Evolutionary conservation across 2,113 vertebrate genomes (phyloP).

Genomic region (Holacanthus passer): DNA sequence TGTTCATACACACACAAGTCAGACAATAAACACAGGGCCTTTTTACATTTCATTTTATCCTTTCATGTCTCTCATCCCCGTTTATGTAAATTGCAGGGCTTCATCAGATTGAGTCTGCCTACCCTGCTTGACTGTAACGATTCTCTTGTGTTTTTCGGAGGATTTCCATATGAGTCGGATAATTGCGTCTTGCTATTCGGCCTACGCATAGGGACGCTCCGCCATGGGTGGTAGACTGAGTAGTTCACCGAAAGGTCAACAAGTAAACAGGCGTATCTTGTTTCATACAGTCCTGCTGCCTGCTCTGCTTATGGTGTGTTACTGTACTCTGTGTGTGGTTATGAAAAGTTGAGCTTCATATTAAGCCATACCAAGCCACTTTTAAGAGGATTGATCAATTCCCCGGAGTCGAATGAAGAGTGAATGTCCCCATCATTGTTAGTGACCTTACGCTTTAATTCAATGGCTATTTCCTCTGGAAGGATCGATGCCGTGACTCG

Average conservation of each 20-base stretch:
- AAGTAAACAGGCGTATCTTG: slow-evolving; percentile 68
- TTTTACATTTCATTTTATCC: slow-evolving; percentile 57
- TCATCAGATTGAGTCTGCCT: slow-evolving; percentile 67
- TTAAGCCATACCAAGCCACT: slow-evolving; percentile 24
- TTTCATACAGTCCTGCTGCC: slow-evolving; percentile 56
- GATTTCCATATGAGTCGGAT: slow-evolving; percentile 64
- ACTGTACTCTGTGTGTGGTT: slow-evolving; percentile 2
- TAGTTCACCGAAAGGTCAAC: slow-evolving; percentile 74
- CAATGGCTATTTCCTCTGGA: slow-evolving; percentile 40
- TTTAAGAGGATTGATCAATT: slow-evolving; percentile 55
- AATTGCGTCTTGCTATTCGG: slow-evolving; percentile 55
- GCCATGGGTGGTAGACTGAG: slow-evolving; percentile 62
- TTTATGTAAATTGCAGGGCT: slow-evolving; percentile 74
- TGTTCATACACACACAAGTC: neutral
- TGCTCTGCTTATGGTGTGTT: slow-evolving; percentile 30
- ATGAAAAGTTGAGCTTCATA: slow-evolving; percentile 12
- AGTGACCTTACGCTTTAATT: slow-evolving; percentile 51
- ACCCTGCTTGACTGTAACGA: slow-evolving; percentile 40
- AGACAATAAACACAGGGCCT: slow-evolving; percentile 63
- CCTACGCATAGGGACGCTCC: slow-evolving; percentile 47
- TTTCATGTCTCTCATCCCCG: slow-evolving; percentile 48
- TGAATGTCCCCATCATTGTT: slow-evolving; percentile 45
- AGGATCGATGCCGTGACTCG: slow-evolving; percentile 51
- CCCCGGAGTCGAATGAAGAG: slow-evolving; percentile 43
- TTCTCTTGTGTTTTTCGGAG: slow-evolving; percentile 66